phyloP scores from a whole-genome alignment of 2,888 invertebrate genomes.

The Latheticus oryzae region DNA sequence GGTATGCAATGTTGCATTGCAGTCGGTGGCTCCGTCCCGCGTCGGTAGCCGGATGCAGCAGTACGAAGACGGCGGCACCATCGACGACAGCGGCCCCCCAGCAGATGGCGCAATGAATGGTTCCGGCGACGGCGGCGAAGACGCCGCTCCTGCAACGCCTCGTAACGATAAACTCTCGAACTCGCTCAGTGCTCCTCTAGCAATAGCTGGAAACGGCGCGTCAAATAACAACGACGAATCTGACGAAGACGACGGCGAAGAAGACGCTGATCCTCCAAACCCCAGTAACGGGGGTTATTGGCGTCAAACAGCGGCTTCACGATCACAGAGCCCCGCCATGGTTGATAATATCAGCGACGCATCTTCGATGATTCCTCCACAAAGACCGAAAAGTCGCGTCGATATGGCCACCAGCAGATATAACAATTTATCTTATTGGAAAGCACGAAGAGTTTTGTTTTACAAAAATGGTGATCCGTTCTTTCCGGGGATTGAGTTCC shows the following conservation, averaged over 20 bases:
- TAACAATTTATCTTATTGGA: slow-evolving; percentile 83
- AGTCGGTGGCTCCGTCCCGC: slow-evolving; percentile 64
- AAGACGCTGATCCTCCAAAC: slow-evolving; percentile 47
- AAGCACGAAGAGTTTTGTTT: slow-evolving; percentile 87
- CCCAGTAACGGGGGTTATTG: slow-evolving; percentile 68
- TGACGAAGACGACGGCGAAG: slow-evolving; percentile 59
- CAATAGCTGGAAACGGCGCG: slow-evolving; percentile 54
- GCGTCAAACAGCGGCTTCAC: slow-evolving; percentile 68
- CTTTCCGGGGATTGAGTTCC: slow-evolving; percentile 88
- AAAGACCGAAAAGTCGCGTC: slow-evolving; percentile 67
- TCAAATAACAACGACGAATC: slow-evolving; percentile 56
- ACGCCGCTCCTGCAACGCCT: slow-evolving; percentile 66
- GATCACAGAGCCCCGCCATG: slow-evolving; percentile 66
- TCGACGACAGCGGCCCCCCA: slow-evolving; percentile 56
- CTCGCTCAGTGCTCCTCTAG: slow-evolving; percentile 53
- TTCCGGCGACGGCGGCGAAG: slow-evolving; percentile 56
- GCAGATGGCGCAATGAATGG: slow-evolving; percentile 64
- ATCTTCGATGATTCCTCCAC: slow-evolving; percentile 70
- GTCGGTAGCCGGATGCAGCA: slow-evolving; percentile 64
- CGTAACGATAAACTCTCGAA: slow-evolving; percentile 53
- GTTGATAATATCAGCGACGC: slow-evolving; percentile 72
- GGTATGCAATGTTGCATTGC: too few relatives aligned
- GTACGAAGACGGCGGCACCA: slow-evolving; percentile 66
- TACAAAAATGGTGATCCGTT: slow-evolving; percentile 95
- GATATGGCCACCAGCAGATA: slow-evolving; percentile 72